Evolutionary conservation across 1,140 invertebrate genomes (phyloP).

Genomic region (Lethrus apterus): DNA sequence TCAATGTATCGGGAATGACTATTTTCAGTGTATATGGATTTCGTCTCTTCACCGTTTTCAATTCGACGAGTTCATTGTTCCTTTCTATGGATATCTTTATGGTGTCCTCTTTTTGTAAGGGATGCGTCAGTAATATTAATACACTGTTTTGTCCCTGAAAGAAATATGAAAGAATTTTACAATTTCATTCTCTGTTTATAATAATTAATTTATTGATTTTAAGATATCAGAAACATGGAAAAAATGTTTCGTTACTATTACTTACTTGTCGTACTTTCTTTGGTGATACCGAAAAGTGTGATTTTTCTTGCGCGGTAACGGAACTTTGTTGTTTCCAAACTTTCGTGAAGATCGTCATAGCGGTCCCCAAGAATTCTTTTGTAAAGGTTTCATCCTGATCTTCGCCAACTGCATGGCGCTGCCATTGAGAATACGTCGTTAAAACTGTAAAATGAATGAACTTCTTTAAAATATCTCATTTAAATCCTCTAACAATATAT

Average conservation of each 20-base stretch:
- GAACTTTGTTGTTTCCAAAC: conserved; percentile 52
- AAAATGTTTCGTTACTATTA: too few relatives aligned
- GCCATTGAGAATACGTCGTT: conserved; percentile 66
- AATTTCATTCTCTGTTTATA: too few relatives aligned
- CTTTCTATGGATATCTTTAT: conserved; percentile 69
- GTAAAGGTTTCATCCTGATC: conserved; percentile 76
- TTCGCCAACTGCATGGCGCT: conserved; percentile 61
- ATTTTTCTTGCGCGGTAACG: conserved; percentile 49
- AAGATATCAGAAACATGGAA: too few relatives aligned
- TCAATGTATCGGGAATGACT: conserved; percentile 65
- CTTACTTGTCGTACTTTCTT: conserved; percentile 72
- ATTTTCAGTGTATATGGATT: conserved; percentile 78
- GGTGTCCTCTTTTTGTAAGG: conserved; percentile 62
- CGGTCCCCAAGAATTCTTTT: conserved; percentile 67
- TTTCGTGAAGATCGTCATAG: conserved; percentile 64
- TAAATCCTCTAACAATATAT: too few relatives aligned
- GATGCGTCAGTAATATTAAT: conserved; percentile 69
- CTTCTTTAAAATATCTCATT: too few relatives aligned
- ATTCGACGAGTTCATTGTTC: conserved; percentile 67
- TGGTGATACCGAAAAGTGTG: conserved; percentile 66
- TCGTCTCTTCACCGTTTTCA: conserved; percentile 63
- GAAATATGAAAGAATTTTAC: too few relatives aligned
- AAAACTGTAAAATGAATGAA: conserved; percentile 47
- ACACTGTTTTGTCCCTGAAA: conserved; percentile 71
- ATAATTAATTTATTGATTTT: too few relatives aligned